These are phyloP conservation scores for Oryctes rhinoceros DNA, from an alignment of 1,140 invertebrate genomes.

Conservation along the genomic window DNA sequence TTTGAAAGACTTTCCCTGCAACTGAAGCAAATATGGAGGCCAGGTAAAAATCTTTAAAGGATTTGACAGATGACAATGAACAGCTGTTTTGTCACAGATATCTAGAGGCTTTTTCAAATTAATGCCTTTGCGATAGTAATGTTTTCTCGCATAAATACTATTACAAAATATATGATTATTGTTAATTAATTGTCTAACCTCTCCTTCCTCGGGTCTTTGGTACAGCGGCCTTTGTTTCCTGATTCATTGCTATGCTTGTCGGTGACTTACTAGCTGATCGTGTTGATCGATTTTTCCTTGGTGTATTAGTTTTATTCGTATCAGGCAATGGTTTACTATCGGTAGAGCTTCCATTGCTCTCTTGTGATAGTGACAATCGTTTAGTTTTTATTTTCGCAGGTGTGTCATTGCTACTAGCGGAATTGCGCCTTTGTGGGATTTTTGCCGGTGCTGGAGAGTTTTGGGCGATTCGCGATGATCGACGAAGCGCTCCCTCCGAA, in stretches of 20 bases:
- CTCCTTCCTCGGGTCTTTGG: slow-evolving; percentile 12
- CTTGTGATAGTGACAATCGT: slow-evolving; percentile 26
- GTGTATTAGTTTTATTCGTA: not conserved
- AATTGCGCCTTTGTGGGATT: slow-evolving; percentile 25
- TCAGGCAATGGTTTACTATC: not conserved
- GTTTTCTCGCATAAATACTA: not conserved
- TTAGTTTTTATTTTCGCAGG: slow-evolving; percentile 33
- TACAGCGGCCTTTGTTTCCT: not conserved
- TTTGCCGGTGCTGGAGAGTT: slow-evolving; percentile 14
- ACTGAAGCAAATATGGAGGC: not conserved
- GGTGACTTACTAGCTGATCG: slow-evolving; percentile 41
- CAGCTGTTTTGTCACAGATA: slow-evolving; percentile 13
- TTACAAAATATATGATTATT: not conserved
- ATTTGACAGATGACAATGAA: slow-evolving; percentile 31
- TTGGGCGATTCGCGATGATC: slow-evolving; percentile 37
- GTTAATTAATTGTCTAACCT: slow-evolving; percentile 22
- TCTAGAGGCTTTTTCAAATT: not conserved
- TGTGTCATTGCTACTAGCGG: not conserved
- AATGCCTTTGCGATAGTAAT: no score
- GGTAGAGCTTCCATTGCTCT: not conserved
- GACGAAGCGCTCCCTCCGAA: not conserved
- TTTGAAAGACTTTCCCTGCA: not conserved
- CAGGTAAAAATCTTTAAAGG: slow-evolving; percentile 30
- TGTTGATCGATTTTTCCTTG: slow-evolving; percentile 20
- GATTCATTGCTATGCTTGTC: not conserved